Conservation (phyloP, 2,113 vertebrate species). For the Rhea americana region DNA sequence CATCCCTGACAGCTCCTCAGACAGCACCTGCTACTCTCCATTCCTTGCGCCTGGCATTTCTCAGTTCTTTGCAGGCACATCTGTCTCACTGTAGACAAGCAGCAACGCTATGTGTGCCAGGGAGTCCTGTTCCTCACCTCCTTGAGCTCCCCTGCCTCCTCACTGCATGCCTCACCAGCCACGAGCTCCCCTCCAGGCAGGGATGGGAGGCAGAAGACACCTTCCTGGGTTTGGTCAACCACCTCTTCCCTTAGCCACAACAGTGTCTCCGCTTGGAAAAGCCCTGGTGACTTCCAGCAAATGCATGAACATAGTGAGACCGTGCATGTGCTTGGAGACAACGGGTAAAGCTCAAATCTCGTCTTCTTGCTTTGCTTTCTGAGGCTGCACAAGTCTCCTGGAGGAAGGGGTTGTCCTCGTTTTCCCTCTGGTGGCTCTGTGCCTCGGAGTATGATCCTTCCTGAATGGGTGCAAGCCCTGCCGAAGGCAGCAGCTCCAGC, state of each 20-base stretch:
- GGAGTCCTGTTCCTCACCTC: neutral
- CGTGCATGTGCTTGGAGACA: neutral
- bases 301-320: rapidly evolving
- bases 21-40: neutral
- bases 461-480: neutral
- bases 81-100: neutral
- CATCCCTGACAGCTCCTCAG: neutral
- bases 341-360: neutral
- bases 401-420: neutral
- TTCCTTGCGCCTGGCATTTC: neutral
- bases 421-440: neutral
- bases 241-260: neutral
- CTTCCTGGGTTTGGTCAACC: neutral
- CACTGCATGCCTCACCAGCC: neutral
- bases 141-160: neutral
- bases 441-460: neutral
- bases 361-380: neutral
- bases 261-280: neutral
- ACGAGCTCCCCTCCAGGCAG: neutral
- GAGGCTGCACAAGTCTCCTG: neutral
- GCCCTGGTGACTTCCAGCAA: neutral
- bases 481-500: neutral
- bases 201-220: neutral
- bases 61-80: neutral
- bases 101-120: rapidly evolving